phyloP scores from a whole-genome alignment of 2,113 vertebrate genomes.

The Hypomesus transpacificus region DNA sequence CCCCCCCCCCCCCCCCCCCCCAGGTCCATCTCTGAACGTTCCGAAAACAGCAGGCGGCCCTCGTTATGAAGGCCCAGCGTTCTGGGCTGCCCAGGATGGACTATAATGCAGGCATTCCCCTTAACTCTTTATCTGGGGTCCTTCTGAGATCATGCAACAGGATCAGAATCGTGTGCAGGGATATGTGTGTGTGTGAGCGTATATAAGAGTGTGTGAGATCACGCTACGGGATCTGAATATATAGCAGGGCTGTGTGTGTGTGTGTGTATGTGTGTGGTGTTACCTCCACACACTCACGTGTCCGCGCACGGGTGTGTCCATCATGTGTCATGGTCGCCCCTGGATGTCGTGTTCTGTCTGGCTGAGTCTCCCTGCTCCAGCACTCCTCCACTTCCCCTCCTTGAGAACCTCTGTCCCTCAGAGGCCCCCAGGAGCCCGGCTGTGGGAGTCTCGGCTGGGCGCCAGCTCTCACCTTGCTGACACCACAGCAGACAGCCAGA shows the following conservation, averaged over 20 bases:
- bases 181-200: background rate
- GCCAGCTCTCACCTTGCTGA: constrained; percentile 60
- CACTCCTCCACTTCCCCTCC: constrained; percentile 57
- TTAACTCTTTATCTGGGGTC: too few species aligned
- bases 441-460: constrained; percentile 40
- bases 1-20: too few species aligned
- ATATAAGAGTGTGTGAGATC: background rate
- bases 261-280: background rate
- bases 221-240: background rate
- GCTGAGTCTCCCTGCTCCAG: constrained; percentile 66
- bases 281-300: constrained; percentile 26
- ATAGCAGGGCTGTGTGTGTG: constrained; percentile 4
- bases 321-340: constrained; percentile 72
- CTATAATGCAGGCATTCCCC: too few species aligned
- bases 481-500: constrained; percentile 23
- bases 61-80: too few species aligned
- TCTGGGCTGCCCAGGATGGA: too few species aligned
- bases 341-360: constrained; percentile 71
- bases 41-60: too few species aligned
- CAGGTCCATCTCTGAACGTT: too few species aligned
- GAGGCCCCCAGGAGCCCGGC: constrained; percentile 44
- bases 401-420: constrained; percentile 61
- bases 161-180: background rate
- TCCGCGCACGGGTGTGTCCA: constrained; percentile 61
- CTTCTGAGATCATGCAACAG: too few species aligned